A percentile compares a stretch with the other conserved stretches of the same genome.
Conservation (phyloP, 1,140 invertebrate genomes). For the Papilio glaucus region DNA sequence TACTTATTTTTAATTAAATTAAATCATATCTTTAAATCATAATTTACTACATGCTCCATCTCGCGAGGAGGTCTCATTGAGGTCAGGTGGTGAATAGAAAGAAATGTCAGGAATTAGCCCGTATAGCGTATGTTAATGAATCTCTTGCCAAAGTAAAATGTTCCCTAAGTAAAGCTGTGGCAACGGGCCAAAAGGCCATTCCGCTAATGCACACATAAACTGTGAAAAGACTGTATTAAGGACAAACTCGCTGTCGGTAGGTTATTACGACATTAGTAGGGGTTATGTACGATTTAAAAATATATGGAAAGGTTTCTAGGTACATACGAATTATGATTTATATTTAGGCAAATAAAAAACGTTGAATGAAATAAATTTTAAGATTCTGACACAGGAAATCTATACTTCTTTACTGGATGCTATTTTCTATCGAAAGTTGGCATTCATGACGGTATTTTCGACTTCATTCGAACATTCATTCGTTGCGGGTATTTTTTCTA, state of each 20-base stretch:
- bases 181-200: slow-evolving; percentile 32
- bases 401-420: too few relatives aligned
- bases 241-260: slow-evolving; percentile 27
- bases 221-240: slow-evolving; percentile 31
- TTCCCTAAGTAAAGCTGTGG: slow-evolving; percentile 30
- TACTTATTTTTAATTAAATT: neutral
- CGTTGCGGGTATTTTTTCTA: too few relatives aligned
- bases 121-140: slow-evolving; percentile 30
- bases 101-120: slow-evolving; percentile 28
- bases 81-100: slow-evolving; percentile 20
- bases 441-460: too few relatives aligned
- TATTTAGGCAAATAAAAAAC: too few relatives aligned
- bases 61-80: neutral
- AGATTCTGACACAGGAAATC: too few relatives aligned
- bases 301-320: neutral
- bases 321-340: too few relatives aligned
- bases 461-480: too few relatives aligned
- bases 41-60: neutral
- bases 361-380: too few relatives aligned
- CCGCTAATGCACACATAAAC: slow-evolving; percentile 33
- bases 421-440: too few relatives aligned
- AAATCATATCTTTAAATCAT: neutral
- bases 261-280: slow-evolving; percentile 13
- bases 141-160: slow-evolving; percentile 27
- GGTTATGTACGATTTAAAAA: slow-evolving; percentile 6